A percentile compares a stretch with the other conserved stretches of the same genome.
These are phyloP conservation scores for Bradypodion pumilum DNA, from an alignment of 2,797 vertebrate species.

Conservation along the genomic window DNA sequence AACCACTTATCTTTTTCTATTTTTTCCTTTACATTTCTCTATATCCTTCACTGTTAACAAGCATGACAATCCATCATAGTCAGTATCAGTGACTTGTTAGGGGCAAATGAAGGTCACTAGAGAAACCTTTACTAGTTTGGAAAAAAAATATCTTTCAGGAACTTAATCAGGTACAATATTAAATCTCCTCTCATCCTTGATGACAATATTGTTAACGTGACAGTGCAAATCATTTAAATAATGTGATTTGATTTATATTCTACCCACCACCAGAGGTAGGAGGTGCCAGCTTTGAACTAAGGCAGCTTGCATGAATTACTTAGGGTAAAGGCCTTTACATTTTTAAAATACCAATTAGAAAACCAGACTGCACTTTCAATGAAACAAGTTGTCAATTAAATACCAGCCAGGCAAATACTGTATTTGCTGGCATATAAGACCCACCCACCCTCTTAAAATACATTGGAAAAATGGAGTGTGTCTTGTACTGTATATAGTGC, in stretches of 20 bases:
- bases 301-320: constrained; percentile 3
- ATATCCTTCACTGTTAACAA: constrained; percentile 1
- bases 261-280: constrained; percentile 16
- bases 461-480: too few species aligned
- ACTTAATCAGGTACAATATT: constrained; percentile 18
- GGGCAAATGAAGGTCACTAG: background rate
- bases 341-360: background rate
- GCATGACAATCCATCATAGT: background rate
- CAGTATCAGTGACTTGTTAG: background rate
- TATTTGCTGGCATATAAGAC: too few species aligned
- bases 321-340: background rate
- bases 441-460: too few species aligned
- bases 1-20: background rate
- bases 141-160: background rate
- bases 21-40: background rate
- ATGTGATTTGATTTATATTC: constrained; percentile 28
- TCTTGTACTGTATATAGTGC: too few species aligned
- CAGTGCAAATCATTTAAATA: constrained; percentile 21
- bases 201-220: background rate
- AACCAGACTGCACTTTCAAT: constrained; percentile 2
- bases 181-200: constrained; percentile 9
- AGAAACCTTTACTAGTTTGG: background rate
- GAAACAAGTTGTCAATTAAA: background rate
- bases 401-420: background rate
- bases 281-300: constrained; percentile 20